A percentile compares a stretch with the other conserved stretches of the same genome.
These are phyloP conservation scores for Protobothrops flavoviridis DNA, from an alignment of 2,113 vertebrate genomes.

Conservation along the genomic window DNA sequence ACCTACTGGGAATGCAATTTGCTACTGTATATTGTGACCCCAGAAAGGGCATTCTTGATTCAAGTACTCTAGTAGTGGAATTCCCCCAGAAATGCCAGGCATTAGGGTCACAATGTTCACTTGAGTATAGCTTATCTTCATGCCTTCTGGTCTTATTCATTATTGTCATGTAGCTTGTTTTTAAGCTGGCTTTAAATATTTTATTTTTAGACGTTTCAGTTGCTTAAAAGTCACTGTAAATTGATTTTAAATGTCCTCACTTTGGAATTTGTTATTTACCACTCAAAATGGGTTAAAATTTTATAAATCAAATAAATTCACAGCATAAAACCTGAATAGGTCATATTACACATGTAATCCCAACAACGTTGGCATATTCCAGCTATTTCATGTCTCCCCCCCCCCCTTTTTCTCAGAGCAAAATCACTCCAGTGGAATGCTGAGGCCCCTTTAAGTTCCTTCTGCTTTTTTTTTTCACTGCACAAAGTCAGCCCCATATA, in stretches of 20 bases:
- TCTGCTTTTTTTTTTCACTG: not conserved
- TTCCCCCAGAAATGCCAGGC: not conserved
- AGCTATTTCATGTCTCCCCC: not conserved
- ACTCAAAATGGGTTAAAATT: not conserved
- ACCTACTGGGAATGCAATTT: not conserved
- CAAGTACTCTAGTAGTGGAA: not conserved
- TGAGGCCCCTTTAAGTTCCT: not conserved
- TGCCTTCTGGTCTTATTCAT: not conserved
- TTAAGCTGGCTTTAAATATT: not conserved
- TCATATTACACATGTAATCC: not conserved
- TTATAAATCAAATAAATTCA: not conserved
- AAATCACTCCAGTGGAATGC: not conserved
- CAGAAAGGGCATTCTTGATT: not conserved
- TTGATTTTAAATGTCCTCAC: not conserved
- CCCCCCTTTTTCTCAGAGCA: not conserved
- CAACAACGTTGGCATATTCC: not conserved
- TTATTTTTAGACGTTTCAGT: not conserved
- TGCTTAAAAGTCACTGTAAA: not conserved
- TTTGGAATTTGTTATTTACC: not conserved
- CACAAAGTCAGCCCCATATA: not conserved
- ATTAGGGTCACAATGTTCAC: not conserved
- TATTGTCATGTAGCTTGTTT: not conserved
- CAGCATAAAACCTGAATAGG: not conserved
- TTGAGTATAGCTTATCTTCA: not conserved
- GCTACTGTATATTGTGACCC: not conserved